Percentiles rank a stretch among this genome's conserved stretches.
Evolutionary conservation across 2,888 invertebrate genomes (phyloP).

Genomic region (Apamea monoglypha): DNA sequence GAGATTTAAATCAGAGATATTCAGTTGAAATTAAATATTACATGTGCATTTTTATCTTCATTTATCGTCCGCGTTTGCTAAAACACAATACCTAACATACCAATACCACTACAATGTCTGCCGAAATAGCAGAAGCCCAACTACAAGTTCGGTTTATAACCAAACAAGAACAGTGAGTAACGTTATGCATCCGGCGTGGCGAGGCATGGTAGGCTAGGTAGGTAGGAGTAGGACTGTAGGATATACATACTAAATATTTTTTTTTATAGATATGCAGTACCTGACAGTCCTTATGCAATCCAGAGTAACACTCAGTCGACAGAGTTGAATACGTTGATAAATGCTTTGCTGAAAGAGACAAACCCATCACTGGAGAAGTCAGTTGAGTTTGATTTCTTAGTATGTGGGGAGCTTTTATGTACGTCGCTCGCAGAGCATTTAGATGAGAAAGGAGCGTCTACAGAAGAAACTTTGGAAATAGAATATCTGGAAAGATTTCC

Average conservation of each 20-base stretch:
- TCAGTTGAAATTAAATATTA: constrained; percentile 6
- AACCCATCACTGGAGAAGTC: constrained; percentile 78
- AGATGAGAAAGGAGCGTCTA: constrained; percentile 93
- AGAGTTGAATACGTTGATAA: constrained; percentile 94
- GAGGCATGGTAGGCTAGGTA: constrained; percentile 10
- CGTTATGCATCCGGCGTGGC: constrained; percentile 64
- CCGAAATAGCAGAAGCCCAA: constrained; percentile 88
- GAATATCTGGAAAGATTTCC: constrained; percentile 98
- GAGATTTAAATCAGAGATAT: constrained; percentile 8
- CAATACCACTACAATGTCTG: constrained; percentile 76
- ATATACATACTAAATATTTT: not conserved
- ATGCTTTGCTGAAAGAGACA: constrained; percentile 93
- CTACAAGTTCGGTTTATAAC: constrained; percentile 95
- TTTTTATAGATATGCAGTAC: constrained; percentile 94
- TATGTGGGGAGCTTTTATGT: constrained; percentile 95
- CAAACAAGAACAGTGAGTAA: constrained; percentile 94
- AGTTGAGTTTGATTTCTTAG: constrained; percentile 96
- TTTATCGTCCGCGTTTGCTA: constrained; percentile 2
- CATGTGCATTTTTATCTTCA: constrained; percentile 5
- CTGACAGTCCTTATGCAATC: constrained; percentile 96
- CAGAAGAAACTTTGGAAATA: constrained; percentile 96
- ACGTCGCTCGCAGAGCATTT: constrained; percentile 93
- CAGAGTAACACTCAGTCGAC: constrained; percentile 92
- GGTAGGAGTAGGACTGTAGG: no score
- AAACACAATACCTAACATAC: no score